Conservation (phyloP, 2,113 vertebrate species). For the Callospermophilus lateralis region DNA sequence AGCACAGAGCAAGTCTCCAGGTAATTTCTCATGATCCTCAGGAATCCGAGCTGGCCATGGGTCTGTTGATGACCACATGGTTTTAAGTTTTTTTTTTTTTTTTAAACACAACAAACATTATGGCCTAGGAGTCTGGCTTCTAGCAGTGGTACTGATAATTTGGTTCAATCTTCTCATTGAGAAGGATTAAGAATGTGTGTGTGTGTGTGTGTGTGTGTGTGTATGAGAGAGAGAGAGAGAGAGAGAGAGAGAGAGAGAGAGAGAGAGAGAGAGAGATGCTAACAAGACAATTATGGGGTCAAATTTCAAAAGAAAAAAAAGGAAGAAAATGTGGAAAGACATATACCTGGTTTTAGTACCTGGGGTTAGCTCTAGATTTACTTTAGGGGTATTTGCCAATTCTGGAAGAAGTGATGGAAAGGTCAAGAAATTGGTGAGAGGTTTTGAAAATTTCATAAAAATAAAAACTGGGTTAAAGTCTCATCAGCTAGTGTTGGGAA, state of each 20-base stretch:
- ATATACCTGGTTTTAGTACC: not conserved
- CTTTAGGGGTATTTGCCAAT: not conserved
- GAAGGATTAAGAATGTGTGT: not conserved
- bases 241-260: too few species aligned
- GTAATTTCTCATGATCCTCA: not conserved
- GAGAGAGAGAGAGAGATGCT: not conserved
- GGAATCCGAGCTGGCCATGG: not conserved
- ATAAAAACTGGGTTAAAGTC: not conserved
- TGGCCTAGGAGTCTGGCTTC: not conserved
- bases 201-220: not conserved
- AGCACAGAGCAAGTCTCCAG: not conserved
- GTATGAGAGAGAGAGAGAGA: too few species aligned
- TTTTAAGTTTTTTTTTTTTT: constrained; percentile 24
- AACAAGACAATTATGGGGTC: not conserved
- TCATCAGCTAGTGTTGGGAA: not conserved
- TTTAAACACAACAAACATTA: too few species aligned
- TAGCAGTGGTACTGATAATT: not conserved
- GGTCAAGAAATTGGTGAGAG: not conserved
- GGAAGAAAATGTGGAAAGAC: not conserved
- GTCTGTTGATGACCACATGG: accelerated
- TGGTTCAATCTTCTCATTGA: not conserved
- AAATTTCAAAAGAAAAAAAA: not conserved
- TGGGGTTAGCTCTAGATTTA: not conserved
- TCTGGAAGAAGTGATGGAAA: not conserved
- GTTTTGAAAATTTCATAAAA: constrained; percentile 8